Conservation (phyloP, 1,140 invertebrate genomes). For the Spodoptera frugiperda region DNA sequence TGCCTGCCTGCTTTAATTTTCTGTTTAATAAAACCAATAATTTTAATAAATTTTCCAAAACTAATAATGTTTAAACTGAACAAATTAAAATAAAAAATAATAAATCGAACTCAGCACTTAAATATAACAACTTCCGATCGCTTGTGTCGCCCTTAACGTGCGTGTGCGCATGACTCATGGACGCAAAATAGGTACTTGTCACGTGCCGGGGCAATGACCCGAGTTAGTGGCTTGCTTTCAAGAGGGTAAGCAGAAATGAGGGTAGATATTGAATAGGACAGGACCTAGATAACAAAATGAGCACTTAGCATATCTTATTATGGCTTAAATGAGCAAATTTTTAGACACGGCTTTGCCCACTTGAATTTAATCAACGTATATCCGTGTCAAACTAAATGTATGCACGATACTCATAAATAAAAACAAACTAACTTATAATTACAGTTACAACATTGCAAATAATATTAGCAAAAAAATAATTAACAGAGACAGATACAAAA, state of each 20-base stretch:
- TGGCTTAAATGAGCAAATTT: no score
- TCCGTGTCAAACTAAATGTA: no score
- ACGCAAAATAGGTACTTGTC: constrained; percentile 30
- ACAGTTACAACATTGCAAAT: no score
- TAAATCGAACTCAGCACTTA: not conserved
- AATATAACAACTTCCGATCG: constrained; percentile 33
- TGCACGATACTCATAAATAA: no score
- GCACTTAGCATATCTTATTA: no score
- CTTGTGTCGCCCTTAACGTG: constrained; percentile 18
- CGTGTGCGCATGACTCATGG: constrained; percentile 26
- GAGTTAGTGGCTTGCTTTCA: not conserved
- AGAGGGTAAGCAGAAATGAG: not conserved
- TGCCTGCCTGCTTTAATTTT: no score
- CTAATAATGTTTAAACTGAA: not conserved
- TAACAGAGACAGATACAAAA: no score
- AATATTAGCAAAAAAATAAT: no score
- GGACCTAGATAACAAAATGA: not conserved
- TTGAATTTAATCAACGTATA: no score
- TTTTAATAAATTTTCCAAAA: not conserved
- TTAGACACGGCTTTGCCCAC: no score
- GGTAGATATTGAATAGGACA: not conserved
- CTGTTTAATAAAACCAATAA: not conserved
- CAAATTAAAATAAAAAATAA: constrained; percentile 4
- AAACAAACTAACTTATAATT: no score
- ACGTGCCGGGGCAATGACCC: constrained; percentile 25